Conservation (phyloP, 2,797 vertebrate species). For the Clarias fuscus region DNA sequence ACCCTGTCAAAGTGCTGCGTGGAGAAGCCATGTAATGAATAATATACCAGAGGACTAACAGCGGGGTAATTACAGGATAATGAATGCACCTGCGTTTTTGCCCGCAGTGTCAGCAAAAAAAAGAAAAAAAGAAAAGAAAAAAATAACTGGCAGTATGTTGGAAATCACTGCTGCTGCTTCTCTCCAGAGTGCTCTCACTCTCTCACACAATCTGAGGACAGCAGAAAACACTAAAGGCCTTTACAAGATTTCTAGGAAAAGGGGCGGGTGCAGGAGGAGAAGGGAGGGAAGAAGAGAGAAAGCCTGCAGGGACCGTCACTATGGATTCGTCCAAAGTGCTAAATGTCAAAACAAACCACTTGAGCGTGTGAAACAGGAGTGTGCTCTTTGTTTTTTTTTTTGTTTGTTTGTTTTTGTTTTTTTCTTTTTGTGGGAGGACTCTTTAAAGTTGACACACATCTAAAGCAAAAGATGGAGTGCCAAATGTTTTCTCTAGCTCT, state of each 20-base stretch:
- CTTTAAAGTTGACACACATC: slow-evolving; percentile 28
- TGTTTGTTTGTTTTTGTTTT: too few relatives aligned
- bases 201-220: slow-evolving; percentile 50
- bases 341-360: slow-evolving; percentile 56
- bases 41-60: slow-evolving; percentile 75
- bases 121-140: slow-evolving; percentile 9
- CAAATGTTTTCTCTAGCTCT: slow-evolving; percentile 10
- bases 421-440: not conserved
- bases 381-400: slow-evolving; percentile 17
- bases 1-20: slow-evolving; percentile 68
- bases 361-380: slow-evolving; percentile 27
- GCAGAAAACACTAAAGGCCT: slow-evolving; percentile 39
- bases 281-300: not conserved
- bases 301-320: slow-evolving; percentile 46
- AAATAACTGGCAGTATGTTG: slow-evolving; percentile 56
- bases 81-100: slow-evolving; percentile 78
- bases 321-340: slow-evolving; percentile 48
- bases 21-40: slow-evolving; percentile 71
- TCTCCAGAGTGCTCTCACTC: slow-evolving; percentile 56
- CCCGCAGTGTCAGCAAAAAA: slow-evolving; percentile 69
- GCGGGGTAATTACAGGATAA: slow-evolving; percentile 79
- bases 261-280: slow-evolving; percentile 1
- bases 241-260: slow-evolving; percentile 38
- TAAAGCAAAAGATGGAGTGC: slow-evolving; percentile 18
- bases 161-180: slow-evolving; percentile 57